Base-by-base conservation (phyloP, 2,888 invertebrate species). In the Glaucopsyche alexis region DNA sequence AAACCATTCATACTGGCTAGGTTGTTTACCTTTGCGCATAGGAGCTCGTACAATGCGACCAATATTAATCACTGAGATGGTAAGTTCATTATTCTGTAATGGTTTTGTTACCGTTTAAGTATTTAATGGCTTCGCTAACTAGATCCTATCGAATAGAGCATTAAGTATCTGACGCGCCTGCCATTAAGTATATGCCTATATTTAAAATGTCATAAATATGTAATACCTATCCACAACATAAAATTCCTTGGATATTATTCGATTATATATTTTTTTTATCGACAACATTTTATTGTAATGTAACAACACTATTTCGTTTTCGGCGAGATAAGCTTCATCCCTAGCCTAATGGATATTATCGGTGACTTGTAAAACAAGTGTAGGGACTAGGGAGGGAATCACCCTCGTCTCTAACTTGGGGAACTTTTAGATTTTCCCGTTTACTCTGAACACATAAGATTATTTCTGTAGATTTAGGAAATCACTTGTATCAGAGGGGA, bases 281-380 rank as follows among this genome's bases (percentile, higher is more conserved):
- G 67, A 6, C 45, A 67, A 8, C n/a, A 7, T 60, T 60, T 60
- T 7, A 14, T 14, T 29, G 1, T 29, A 19, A 19, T 29, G 47
- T 29, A 7, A 29, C 49, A 29, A 29, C 69, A 69, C 69, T 69
- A 69, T 38, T 47, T 13, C 5, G 11, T 38, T 65, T 29, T 65
- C 49, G 7, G 7, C 14, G 16, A 49, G 47, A 69, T 69, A 69
- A 69, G 69, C 47, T 69, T 19, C 69, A 69, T 69, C 69, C 69
- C 69, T 69, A 69, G 19, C 19, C 67, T 67, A 67, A 66, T 66
- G 69, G 47, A 29, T 69, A 69, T 69, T 69, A 69, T 69, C 69
- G 69, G 47, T 49, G 69, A 69, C 69, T 69, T 69, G 69, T 69
- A 69, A 69, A 69, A 69, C 49, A 69, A 69, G 69, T 47, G 69